A percentile compares a stretch with the other conserved stretches of the same genome.
These are phyloP conservation scores for Pollachius pollachius DNA, from an alignment of 2,113 vertebrate genomes.

Conservation along the genomic window DNA sequence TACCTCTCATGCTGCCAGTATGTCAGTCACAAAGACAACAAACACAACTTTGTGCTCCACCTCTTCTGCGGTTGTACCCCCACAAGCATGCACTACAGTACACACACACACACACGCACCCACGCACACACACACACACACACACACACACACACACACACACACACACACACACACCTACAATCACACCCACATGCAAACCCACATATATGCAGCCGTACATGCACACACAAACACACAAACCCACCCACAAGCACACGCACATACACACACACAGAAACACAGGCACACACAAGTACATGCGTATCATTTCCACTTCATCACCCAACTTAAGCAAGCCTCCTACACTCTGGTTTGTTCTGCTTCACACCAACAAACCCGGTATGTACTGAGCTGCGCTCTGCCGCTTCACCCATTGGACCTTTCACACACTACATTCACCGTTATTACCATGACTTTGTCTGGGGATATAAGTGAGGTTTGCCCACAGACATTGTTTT, in stretches of 20 bases:
- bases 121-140: slow-evolving; percentile 5
- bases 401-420: too few species aligned
- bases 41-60: slow-evolving; percentile 33
- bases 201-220: not conserved
- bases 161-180: not conserved
- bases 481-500: too few species aligned
- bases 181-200: not conserved
- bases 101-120: slow-evolving; percentile 19
- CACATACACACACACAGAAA: not conserved
- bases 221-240: not conserved
- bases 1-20: slow-evolving; percentile 43
- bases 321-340: too few species aligned
- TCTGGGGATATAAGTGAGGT: too few species aligned
- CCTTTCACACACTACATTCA: too few species aligned
- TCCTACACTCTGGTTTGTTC: too few species aligned
- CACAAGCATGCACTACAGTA: slow-evolving; percentile 12
- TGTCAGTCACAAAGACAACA: slow-evolving; percentile 49
- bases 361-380: too few species aligned
- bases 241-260: not conserved
- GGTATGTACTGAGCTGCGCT: too few species aligned
- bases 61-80: not conserved
- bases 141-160: not conserved
- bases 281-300: not conserved
- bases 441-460: too few species aligned
- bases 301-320: too few species aligned